Evolutionary conservation across 2,888 invertebrate species (phyloP).

Genomic region (Apeira syringaria): DNA sequence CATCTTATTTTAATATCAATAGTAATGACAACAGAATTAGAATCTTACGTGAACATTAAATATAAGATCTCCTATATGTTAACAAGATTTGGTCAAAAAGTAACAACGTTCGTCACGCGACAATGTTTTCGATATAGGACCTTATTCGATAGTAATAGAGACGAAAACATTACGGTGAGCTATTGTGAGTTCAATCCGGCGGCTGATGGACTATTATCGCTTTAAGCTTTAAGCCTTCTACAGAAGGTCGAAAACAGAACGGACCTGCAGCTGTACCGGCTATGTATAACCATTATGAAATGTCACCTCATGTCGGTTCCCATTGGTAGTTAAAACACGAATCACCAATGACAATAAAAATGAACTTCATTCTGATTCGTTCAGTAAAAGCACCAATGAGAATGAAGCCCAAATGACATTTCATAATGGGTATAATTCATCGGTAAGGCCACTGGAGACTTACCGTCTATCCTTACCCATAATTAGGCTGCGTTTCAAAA

Average conservation of each 20-base stretch:
- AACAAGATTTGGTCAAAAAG: slow-evolving; percentile 25
- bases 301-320: too few species aligned
- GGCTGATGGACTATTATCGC: slow-evolving; percentile 16
- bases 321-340: too few species aligned
- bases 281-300: too few species aligned
- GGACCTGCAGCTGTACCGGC: slow-evolving; percentile 24
- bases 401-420: too few species aligned
- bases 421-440: too few species aligned
- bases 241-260: slow-evolving; percentile 28
- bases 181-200: slow-evolving; percentile 25
- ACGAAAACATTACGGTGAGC: slow-evolving; percentile 35
- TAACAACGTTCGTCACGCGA: slow-evolving; percentile 30
- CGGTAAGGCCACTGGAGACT: too few species aligned
- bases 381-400: too few species aligned
- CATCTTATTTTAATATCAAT: slow-evolving; percentile 35
- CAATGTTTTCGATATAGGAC: slow-evolving; percentile 32
- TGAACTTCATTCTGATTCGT: too few species aligned
- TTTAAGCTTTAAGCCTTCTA: slow-evolving; percentile 16
- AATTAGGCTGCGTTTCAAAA: too few species aligned
- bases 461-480: too few species aligned
- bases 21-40: slow-evolving; percentile 47
- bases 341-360: too few species aligned
- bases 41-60: slow-evolving; percentile 25
- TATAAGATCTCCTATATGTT: slow-evolving; percentile 25
- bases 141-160: slow-evolving; percentile 18